Conservation (phyloP, 1,140 invertebrate species). For the Riptortus pedestris region DNA sequence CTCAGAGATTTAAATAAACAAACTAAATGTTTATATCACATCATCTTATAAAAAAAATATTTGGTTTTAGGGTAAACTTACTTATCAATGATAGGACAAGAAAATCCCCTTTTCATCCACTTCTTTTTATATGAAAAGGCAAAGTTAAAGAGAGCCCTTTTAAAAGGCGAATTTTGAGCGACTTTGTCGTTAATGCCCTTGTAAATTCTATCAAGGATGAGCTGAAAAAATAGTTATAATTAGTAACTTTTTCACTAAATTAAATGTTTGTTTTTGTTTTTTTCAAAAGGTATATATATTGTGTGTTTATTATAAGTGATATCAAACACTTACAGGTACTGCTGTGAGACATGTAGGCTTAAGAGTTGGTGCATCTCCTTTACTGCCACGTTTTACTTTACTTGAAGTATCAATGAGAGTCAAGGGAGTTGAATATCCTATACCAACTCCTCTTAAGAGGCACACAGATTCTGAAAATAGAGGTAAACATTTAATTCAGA, state of each 20-base stretch:
- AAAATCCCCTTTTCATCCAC: constrained; percentile 73
- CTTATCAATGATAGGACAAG: constrained; percentile 68
- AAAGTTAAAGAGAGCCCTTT: constrained; percentile 76
- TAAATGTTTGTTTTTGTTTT: not conserved
- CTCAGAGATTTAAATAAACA: too few species aligned
- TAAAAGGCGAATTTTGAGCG: constrained; percentile 59
- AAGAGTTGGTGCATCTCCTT: constrained; percentile 81
- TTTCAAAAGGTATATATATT: not conserved
- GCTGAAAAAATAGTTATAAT: constrained; percentile 47
- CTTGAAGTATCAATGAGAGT: constrained; percentile 92
- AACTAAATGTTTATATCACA: too few species aligned
- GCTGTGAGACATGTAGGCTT: constrained; percentile 88
- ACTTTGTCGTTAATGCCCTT: constrained; percentile 91
- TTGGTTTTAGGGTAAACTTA: too few species aligned
- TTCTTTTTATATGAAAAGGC: constrained; percentile 83
- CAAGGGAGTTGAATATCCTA: constrained; percentile 91
- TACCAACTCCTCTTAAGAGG: constrained; percentile 64
- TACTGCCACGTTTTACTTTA: constrained; percentile 86
- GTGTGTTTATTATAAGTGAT: not conserved
- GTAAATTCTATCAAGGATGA: constrained; percentile 90
- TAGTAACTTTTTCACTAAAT: too few species aligned
- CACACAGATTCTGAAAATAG: constrained; percentile 43
- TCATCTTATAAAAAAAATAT: too few species aligned
- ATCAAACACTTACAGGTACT: constrained; percentile 67
- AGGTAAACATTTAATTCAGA: not conserved